Base-by-base conservation (phyloP, 2,797 vertebrate genomes). In the Australoheros facetus region DNA sequence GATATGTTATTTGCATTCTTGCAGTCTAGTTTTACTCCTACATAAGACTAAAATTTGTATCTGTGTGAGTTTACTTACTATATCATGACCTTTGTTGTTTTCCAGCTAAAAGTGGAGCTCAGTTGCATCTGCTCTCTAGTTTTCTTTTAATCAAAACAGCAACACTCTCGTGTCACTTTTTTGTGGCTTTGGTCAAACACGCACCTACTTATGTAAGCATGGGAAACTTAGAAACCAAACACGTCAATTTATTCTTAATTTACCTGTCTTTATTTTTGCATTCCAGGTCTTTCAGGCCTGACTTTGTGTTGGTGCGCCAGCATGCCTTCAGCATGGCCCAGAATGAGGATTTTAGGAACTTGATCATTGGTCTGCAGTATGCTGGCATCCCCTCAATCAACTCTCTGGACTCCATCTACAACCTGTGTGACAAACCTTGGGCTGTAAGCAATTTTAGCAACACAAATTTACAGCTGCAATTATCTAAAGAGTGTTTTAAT, bases 401-500 rank as follows among this genome's bases (percentile, higher is more conserved):
- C 95, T 97, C 98, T 1, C 94, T 99, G 87, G 96, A 99, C 81
- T 97, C 98, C 53, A 97, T 99, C 92, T 99, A 97, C 93, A 99
- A 98, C 94, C 98, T 99, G 83, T 98, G 97, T 12, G 98, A 99
- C 95, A 99, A 99, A 86, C 98, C 98, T 0, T 99, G 98, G 98
- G 98, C 98, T 93, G 98, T 99, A 93, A 98, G 98, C 92, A 73
- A 28, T 26, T 56, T 71, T 14, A 56, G 6, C 26, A 57, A n/a
- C 57, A 75, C 11, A 55, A 5, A 66, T 80, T 26, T 5, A 39
- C 30, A 76, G 10, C 14, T 10, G 7, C 19, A 66, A 13, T 64
- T 45, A 28, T 69, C 5, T n/a, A 13, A 69, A 56, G 30, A 58
- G 16, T 71, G 9, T 55, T 84, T 71, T 42, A 78, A 75, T 69